These are phyloP conservation scores for Synergus japonicus DNA, from an alignment of 2,888 invertebrate genomes.

Conservation along the genomic window DNA sequence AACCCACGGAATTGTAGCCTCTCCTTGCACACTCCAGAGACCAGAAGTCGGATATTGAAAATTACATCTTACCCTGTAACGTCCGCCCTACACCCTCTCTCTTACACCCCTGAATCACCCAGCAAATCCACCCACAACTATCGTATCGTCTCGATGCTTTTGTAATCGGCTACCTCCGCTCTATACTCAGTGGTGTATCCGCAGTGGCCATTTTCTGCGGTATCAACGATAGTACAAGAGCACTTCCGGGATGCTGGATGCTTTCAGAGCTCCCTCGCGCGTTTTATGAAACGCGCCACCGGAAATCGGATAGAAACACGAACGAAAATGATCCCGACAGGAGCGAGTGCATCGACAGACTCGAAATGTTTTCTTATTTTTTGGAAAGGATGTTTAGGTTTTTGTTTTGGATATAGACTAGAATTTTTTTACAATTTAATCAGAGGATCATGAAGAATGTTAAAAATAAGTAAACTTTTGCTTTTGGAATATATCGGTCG, in stretches of 20 bases:
- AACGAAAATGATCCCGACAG: conserved; percentile 27
- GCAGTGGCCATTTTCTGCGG: conserved; percentile 29
- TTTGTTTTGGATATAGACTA: too few species aligned
- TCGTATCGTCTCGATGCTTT: conserved; percentile 59
- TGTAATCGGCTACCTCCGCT: conserved; percentile 60
- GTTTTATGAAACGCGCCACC: conserved; percentile 42
- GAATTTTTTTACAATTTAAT: too few species aligned
- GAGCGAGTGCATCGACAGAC: background rate
- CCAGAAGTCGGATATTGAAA: conserved; percentile 71
- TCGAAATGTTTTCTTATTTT: conserved; percentile 1
- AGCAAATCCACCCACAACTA: conserved; percentile 48
- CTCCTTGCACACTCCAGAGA: conserved; percentile 68
- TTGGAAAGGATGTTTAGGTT: too few species aligned
- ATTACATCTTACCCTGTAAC: conserved; percentile 74
- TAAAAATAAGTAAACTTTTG: background rate
- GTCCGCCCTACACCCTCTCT: conserved; percentile 45
- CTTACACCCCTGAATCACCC: conserved; percentile 57
- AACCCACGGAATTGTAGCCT: conserved; percentile 75
- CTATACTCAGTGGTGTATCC: conserved; percentile 28
- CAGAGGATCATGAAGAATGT: too few species aligned
- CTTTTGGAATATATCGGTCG: background rate
- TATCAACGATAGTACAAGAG: conserved; percentile 46
- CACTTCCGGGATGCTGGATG: conserved; percentile 49
- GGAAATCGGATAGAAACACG: conserved; percentile 39
- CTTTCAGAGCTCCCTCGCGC: conserved; percentile 35